Base-by-base conservation (phyloP, 2,888 invertebrate species). In the Prosopocoilus inquinatus region DNA sequence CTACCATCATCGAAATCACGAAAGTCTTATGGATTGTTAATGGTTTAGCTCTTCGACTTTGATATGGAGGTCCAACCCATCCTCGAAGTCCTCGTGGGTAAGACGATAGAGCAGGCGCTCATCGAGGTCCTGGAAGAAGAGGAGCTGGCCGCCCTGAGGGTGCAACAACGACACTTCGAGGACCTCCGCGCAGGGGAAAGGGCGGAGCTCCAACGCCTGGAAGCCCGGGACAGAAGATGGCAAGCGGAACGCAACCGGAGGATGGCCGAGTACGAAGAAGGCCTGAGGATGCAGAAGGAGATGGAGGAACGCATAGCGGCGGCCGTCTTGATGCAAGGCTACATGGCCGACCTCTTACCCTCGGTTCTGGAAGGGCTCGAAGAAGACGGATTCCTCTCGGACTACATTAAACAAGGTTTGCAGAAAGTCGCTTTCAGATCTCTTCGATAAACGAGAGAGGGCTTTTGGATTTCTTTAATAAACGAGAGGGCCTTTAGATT, bases 81-180 rank as follows among this genome's bases (percentile, higher is more conserved):
- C 61, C 81, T 96, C 60, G 94, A 96, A 76, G 88, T 90, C 47
- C 80, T 96, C 58, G 90, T 96, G 43, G 94, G 94, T 50, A 91
- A 92, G 77, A 91, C 93, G 57, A 82, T 94, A 57, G 93, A 96
- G 75, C 94, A 94, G 79, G 88, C 94, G 45, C 79, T 96, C 65
- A 83, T 90, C 9, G 96, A 96, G 77, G 92, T 94, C 35, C 84
- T 94, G 65, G 94, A 96, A 75, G 96, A 96, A 75, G 95, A 96
- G 77, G 96, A 96, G 78, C 79, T 95, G 64, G 88, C 88, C 3
- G 84, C 89, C 20, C 79, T 96, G 63, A 82, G 89, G 56, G 87
- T 88, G 70, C 91, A 94, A 72, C 91, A 90, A 75, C 81, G 88
- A 73, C 78, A 86, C 71, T 89, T 86, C 71, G 74, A 81, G 61